phyloP scores from a whole-genome alignment of 2,113 vertebrate genomes.

The Pardalotus punctatus region DNA sequence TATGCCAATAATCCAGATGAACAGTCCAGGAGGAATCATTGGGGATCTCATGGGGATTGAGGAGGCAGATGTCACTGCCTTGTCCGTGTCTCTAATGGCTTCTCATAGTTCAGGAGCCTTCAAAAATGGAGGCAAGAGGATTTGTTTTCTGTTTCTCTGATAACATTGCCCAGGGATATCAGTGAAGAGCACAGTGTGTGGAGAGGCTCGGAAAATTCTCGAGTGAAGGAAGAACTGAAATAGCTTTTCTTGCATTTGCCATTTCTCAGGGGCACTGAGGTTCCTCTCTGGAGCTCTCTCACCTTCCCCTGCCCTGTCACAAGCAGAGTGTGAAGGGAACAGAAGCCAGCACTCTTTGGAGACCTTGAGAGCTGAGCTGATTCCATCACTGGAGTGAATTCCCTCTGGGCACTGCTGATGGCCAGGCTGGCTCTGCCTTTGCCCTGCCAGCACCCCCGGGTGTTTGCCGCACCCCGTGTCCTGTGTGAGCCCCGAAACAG shows the following conservation, averaged over 20 bases:
- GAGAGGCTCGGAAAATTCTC: neutral
- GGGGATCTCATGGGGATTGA: neutral
- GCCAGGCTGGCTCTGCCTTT: neutral
- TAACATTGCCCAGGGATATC: neutral
- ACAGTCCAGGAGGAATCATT: neutral
- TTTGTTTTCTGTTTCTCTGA: neutral
- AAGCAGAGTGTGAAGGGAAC: neutral
- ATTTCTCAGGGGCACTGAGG: neutral
- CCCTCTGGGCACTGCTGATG: neutral
- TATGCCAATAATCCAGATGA: neutral
- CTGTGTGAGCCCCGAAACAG: neutral
- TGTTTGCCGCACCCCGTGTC: neutral
- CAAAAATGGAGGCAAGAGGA: neutral
- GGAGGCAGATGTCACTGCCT: neutral
- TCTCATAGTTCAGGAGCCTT: neutral
- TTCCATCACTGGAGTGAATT: neutral
- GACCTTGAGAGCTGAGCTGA: neutral
- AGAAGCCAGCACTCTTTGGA: neutral
- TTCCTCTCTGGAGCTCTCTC: neutral
- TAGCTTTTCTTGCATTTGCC: neutral
- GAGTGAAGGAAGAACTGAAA: neutral
- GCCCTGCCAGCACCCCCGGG: neutral
- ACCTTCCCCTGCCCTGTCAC: neutral
- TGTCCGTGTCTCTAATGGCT: neutral
- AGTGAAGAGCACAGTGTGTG: neutral